These are phyloP conservation scores for Capra hircus DNA, from an alignment of 2,113 vertebrate genomes.

Conservation along the genomic window DNA sequence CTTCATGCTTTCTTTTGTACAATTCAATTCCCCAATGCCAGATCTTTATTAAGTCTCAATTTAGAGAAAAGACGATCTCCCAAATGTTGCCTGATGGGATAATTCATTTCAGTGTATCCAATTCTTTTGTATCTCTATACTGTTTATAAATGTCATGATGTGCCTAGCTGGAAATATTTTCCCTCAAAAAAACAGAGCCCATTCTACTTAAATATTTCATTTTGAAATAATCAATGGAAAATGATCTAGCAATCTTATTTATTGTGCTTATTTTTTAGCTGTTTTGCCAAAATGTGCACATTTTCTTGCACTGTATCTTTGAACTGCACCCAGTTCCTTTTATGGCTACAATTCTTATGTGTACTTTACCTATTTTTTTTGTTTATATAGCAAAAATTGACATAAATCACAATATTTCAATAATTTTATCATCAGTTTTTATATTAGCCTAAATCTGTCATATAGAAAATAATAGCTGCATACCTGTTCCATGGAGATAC, in stretches of 20 bases:
- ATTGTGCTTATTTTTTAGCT: neutral
- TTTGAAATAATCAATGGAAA: neutral
- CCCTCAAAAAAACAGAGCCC: neutral
- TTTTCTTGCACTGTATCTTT: neutral
- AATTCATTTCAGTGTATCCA: neutral
- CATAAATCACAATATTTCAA: neutral
- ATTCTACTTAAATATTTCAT: neutral
- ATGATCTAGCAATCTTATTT: neutral
- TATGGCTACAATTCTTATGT: neutral
- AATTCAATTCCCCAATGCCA: neutral
- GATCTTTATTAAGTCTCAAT: neutral
- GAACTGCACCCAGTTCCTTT: neutral
- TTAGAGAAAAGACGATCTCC: neutral
- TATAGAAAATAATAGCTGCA: slow-evolving; percentile 6
- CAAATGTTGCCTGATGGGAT: neutral
- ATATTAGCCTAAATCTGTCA: neutral
- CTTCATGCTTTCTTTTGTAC: neutral
- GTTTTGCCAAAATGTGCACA: neutral
- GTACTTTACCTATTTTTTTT: neutral
- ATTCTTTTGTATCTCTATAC: neutral
- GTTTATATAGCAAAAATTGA: neutral
- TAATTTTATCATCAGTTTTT: neutral
- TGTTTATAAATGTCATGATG: neutral
- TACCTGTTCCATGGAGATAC: slow-evolving; percentile 97
- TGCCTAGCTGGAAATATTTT: neutral